Evolutionary conservation across 2,113 vertebrate genomes (phyloP).

Genomic region (Cichladusa arquata): DNA sequence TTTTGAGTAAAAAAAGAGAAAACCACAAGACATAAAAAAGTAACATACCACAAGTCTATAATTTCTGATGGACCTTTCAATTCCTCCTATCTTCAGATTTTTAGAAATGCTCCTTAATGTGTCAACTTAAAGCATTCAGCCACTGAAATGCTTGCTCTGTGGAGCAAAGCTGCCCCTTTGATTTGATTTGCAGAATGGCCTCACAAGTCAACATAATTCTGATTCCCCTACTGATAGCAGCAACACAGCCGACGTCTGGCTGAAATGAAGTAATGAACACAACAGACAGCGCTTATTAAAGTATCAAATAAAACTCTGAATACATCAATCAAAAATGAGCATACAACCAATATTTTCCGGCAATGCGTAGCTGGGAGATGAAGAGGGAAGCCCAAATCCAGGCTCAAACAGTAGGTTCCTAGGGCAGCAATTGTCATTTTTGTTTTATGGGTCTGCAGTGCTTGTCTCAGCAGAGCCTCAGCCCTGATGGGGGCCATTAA

Average conservation of each 20-base stretch:
- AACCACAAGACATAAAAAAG: background rate
- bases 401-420: background rate
- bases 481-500: background rate
- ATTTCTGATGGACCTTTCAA: background rate
- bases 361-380: background rate
- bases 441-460: background rate
- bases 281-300: background rate
- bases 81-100: background rate
- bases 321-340: background rate
- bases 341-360: background rate
- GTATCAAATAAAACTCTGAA: background rate
- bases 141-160: background rate
- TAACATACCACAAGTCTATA: background rate
- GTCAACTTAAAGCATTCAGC: background rate
- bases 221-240: background rate
- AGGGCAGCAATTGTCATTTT: background rate
- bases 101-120: background rate
- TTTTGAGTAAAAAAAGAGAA: background rate
- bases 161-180: background rate
- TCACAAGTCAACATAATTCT: background rate
- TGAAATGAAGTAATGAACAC: background rate
- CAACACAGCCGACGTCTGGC: background rate
- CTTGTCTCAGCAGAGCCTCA: background rate
- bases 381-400: background rate
- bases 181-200: slow-evolving; percentile 14